These are phyloP conservation scores for Schrankia costaestrigalis DNA, from an alignment of 2,888 invertebrate species.

Conservation along the genomic window DNA sequence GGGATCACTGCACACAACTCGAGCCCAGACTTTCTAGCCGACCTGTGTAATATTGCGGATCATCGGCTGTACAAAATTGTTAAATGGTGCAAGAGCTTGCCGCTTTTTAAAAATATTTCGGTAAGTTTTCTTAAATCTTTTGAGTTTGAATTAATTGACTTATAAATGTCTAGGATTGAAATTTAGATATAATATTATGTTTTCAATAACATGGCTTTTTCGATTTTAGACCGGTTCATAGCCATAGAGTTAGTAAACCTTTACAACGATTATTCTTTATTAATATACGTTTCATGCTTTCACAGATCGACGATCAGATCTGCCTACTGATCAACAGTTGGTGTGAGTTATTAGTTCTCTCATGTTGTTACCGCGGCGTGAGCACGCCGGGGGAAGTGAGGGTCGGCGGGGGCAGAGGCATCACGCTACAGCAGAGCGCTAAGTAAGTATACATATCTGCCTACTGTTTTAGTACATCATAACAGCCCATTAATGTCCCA, in stretches of 20 bases:
- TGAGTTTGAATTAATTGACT: background rate
- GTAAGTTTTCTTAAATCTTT: slow-evolving; percentile 73
- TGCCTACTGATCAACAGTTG: slow-evolving; percentile 97
- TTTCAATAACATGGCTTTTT: too few relatives aligned
- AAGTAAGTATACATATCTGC: slow-evolving; percentile 80
- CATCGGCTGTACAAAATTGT: slow-evolving; percentile 98
- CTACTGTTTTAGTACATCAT: background rate
- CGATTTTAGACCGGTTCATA: background rate
- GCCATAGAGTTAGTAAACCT: background rate
- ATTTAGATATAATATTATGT: too few relatives aligned
- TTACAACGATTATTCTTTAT: background rate
- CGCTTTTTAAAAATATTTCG: slow-evolving; percentile 97
- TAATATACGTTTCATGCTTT: background rate
- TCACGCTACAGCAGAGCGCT: slow-evolving; percentile 75
- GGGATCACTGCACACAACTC: slow-evolving; percentile 82
- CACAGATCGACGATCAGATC: slow-evolving; percentile 98
- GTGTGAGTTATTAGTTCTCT: slow-evolving; percentile 95
- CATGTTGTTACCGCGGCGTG: slow-evolving; percentile 96
- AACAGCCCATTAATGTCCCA: too few relatives aligned
- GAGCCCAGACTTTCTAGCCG: slow-evolving; percentile 92
- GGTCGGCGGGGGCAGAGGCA: slow-evolving; percentile 77
- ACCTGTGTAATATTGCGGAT: slow-evolving; percentile 96
- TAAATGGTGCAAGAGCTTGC: slow-evolving; percentile 98
- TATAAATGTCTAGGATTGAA: too few relatives aligned
- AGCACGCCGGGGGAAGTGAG: slow-evolving; percentile 93